Evolutionary conservation across 2,113 vertebrate genomes (phyloP).

Genomic region (Himantopus leucocephalus): DNA sequence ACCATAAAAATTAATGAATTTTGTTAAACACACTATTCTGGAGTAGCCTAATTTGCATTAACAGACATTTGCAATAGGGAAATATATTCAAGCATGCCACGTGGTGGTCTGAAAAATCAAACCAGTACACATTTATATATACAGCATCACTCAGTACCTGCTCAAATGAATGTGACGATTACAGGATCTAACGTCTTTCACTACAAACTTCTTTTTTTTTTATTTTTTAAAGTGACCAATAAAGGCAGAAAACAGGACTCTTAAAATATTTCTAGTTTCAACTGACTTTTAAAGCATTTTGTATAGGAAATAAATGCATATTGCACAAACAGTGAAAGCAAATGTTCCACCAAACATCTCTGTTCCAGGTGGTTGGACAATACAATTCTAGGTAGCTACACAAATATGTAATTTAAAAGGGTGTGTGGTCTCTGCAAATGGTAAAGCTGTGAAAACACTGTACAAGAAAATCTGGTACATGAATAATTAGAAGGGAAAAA

Average conservation of each 20-base stretch:
- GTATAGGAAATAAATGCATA: constrained; percentile 89
- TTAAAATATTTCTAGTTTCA: constrained; percentile 82
- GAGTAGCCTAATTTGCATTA: constrained; percentile 91
- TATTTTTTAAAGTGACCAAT: constrained; percentile 78
- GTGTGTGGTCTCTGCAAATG: constrained; percentile 70
- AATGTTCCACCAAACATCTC: constrained; percentile 86
- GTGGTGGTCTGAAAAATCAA: constrained; percentile 89
- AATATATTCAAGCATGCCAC: constrained; percentile 90
- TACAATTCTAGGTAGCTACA: constrained; percentile 66
- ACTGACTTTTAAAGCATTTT: constrained; percentile 90
- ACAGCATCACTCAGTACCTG: constrained; percentile 99
- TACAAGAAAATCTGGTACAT: constrained; percentile 77
- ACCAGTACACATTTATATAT: constrained; percentile 85
- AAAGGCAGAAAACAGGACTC: constrained; percentile 79
- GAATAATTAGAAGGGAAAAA: constrained; percentile 76
- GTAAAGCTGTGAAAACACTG: constrained; percentile 78
- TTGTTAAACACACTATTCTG: constrained; percentile 88
- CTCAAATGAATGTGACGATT: constrained; percentile 94
- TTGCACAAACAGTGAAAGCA: constrained; percentile 98
- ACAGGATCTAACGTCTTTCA: constrained; percentile 85
- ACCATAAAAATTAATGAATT: constrained; percentile 80
- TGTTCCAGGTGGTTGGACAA: constrained; percentile 80
- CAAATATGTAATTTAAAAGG: constrained; percentile 64
- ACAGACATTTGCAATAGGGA: constrained; percentile 86
- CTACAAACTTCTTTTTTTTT: constrained; percentile 78